Conservation (phyloP, 2,113 vertebrate species). For the Vidua macroura region DNA sequence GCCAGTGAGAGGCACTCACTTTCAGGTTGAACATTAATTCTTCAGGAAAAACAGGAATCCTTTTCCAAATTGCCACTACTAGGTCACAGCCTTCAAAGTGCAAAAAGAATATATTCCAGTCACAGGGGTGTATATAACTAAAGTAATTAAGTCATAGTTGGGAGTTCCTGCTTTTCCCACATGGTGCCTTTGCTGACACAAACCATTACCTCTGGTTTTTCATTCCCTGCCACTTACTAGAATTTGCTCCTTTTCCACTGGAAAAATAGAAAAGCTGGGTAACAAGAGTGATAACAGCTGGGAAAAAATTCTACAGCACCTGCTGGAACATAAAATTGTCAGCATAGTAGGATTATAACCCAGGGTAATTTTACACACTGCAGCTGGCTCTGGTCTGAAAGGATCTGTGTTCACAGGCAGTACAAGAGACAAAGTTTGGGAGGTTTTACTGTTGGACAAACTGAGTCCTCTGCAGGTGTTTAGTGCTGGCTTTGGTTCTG, state of each 20-base stretch:
- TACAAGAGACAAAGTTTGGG: neutral
- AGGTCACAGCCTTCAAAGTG: neutral
- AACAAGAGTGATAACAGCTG: neutral
- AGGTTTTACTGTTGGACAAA: neutral
- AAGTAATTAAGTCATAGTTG: accelerated
- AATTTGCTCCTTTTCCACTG: neutral
- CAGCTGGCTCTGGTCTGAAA: constrained; percentile 13
- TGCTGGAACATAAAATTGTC: constrained; percentile 13
- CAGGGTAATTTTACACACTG: constrained; percentile 6
- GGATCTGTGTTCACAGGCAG: neutral
- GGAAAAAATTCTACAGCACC: neutral
- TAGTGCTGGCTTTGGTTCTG: neutral
- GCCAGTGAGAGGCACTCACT: neutral
- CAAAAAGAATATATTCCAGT: neutral
- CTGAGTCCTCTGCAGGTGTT: neutral
- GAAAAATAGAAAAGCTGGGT: neutral
- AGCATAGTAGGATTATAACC: neutral
- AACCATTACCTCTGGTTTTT: neutral
- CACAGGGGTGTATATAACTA: neutral
- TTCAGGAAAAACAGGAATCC: neutral
- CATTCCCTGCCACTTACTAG: neutral
- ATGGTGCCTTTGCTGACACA: neutral
- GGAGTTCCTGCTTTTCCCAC: neutral
- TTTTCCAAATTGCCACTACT: neutral
- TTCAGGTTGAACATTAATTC: neutral